Evolutionary conservation across 1,140 invertebrate genomes (phyloP).

Genomic region (Mylabris phalerata): DNA sequence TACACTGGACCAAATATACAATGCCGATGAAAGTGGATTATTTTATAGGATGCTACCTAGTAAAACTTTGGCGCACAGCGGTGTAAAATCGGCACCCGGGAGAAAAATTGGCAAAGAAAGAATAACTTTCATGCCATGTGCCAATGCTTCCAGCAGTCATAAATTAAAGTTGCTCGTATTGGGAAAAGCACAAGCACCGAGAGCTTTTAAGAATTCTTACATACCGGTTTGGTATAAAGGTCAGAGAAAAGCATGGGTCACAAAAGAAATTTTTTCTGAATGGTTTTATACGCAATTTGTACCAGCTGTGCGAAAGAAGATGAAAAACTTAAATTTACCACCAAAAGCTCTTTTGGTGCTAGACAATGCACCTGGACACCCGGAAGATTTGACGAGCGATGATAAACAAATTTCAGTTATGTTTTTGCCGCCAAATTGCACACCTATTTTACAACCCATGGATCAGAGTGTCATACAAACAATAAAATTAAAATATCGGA

Average conservation of each 20-base stretch:
- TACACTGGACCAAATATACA: constrained; percentile 16
- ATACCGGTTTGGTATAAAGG: constrained; percentile 16
- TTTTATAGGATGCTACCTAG: constrained; percentile 16
- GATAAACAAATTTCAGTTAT: too few relatives aligned
- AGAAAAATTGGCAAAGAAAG: constrained; percentile 37
- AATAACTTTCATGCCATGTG: constrained; percentile 37
- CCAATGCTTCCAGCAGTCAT: constrained; percentile 33
- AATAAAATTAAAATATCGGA: too few relatives aligned
- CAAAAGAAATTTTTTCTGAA: constrained; percentile 36
- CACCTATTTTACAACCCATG: too few relatives aligned
- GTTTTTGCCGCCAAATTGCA: too few relatives aligned
- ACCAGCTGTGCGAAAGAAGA: constrained; percentile 34
- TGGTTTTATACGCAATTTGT: constrained; percentile 39
- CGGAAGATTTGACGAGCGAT: too few relatives aligned
- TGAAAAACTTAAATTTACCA: constrained; percentile 38
- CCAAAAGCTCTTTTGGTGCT: constrained; percentile 40
- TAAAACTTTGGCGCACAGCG: constrained; percentile 6
- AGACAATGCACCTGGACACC: constrained; percentile 34
- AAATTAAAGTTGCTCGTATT: constrained; percentile 36
- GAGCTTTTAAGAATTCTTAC: constrained; percentile 36
- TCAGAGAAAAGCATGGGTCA: constrained; percentile 38
- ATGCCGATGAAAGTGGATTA: constrained; percentile 20
- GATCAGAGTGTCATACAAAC: too few relatives aligned
- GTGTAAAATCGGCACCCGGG: constrained; percentile 2
- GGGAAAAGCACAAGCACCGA: constrained; percentile 39